Evolutionary conservation across 1,140 invertebrate species (phyloP).

Genomic region (Euura lappo): DNA sequence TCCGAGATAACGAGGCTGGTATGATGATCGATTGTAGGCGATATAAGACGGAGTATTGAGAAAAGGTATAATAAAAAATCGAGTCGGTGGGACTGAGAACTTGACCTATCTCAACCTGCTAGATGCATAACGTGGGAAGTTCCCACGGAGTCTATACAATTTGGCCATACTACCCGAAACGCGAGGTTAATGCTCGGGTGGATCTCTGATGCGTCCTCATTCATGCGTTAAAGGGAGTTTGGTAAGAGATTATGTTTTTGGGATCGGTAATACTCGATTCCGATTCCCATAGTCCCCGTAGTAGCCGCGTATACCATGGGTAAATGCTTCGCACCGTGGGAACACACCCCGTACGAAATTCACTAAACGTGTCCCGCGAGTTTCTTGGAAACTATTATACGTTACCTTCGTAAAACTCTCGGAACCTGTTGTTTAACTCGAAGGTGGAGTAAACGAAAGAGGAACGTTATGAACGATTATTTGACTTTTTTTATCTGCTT

Average conservation of each 20-base stretch:
- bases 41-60: neutral
- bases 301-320: too few species aligned
- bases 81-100: neutral
- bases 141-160: neutral
- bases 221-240: neutral
- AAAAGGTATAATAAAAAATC: neutral
- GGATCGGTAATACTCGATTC: neutral
- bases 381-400: too few species aligned
- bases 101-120: conserved; percentile 5
- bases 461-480: too few species aligned
- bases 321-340: neutral
- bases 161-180: neutral
- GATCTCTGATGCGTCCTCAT: neutral
- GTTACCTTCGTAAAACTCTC: too few species aligned
- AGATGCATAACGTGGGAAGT: conserved; percentile 4
- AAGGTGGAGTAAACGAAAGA: too few species aligned
- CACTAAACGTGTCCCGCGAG: too few species aligned
- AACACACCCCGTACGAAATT: neutral
- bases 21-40: neutral
- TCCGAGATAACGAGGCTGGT: too few species aligned
- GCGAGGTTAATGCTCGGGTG: neutral
- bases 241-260: neutral
- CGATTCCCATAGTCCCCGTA: neutral
- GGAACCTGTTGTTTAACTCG: too few species aligned
- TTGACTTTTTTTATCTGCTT: too few species aligned